Evolutionary conservation across 2,113 vertebrate species (phyloP).

Genomic region (Peromyscus leucopus): DNA sequence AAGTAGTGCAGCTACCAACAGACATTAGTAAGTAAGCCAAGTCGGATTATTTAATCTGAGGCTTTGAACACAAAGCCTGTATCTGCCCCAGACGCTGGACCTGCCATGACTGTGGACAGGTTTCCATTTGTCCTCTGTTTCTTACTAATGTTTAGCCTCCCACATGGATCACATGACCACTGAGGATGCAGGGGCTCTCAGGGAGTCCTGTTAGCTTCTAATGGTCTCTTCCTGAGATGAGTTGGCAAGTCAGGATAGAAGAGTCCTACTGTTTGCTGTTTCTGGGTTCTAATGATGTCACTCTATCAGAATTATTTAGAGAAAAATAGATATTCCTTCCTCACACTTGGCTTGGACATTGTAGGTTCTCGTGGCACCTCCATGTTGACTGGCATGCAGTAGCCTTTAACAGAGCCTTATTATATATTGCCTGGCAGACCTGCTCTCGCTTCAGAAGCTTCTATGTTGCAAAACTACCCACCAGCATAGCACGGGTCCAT

Average conservation of each 20-base stretch:
- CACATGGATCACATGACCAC: background rate
- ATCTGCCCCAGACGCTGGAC: constrained; percentile 5
- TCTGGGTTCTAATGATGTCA: background rate
- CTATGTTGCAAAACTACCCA: background rate
- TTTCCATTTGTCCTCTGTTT: constrained; percentile 67
- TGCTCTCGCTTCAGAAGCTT: background rate
- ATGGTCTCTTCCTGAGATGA: background rate
- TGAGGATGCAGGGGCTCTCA: background rate
- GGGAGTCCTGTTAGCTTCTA: background rate
- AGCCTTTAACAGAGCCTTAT: background rate
- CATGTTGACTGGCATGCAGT: accelerated
- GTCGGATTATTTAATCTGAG: background rate
- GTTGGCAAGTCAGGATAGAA: background rate
- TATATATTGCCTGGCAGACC: background rate
- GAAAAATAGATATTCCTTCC: background rate
- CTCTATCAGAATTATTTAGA: background rate
- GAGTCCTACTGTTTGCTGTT: background rate
- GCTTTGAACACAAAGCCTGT: constrained; percentile 33
- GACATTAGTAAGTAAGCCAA: constrained; percentile 44
- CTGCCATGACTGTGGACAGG: background rate
- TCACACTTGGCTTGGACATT: background rate
- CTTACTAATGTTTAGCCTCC: background rate
- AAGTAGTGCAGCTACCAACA: background rate
- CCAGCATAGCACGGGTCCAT: too few relatives aligned
- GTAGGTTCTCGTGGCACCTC: background rate